Conservation (phyloP, 2,888 invertebrate species). For the Dryomyza anilis region DNA sequence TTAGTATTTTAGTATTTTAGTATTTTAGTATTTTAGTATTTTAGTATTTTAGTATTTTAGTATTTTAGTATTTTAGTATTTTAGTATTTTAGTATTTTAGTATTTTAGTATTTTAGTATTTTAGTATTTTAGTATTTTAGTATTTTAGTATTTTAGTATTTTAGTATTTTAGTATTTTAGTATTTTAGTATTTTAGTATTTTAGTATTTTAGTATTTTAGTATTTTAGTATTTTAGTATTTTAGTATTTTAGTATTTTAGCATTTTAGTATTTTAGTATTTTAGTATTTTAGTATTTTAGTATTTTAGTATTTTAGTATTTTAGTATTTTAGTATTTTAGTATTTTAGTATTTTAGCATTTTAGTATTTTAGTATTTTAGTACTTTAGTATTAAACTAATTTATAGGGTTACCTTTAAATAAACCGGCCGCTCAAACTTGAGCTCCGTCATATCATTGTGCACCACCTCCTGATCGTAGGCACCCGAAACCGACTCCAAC, state of each 20-base stretch:
- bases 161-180: slow-evolving; percentile 71
- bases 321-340: slow-evolving; percentile 23
- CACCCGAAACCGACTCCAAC: slow-evolving; percentile 81
- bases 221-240: slow-evolving; percentile 63
- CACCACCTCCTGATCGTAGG: slow-evolving; percentile 82
- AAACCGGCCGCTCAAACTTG: slow-evolving; percentile 86
- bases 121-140: not conserved
- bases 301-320: slow-evolving; percentile 71
- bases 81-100: slow-evolving; percentile 70
- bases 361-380: not conserved
- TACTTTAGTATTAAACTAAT: not conserved
- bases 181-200: not conserved
- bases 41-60: not conserved
- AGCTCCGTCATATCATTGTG: slow-evolving; percentile 88
- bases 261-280: not conserved
- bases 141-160: not conserved
- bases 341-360: not conserved
- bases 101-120: slow-evolving; percentile 50
- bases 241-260: slow-evolving; percentile 65
- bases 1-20: not conserved
- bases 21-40: slow-evolving; percentile 70
- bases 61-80: not conserved
- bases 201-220: not conserved
- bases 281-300: not conserved
- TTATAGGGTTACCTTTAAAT: slow-evolving; percentile 71